Conservation (phyloP, 2,888 invertebrate species). For the Nysson spinosus region DNA sequence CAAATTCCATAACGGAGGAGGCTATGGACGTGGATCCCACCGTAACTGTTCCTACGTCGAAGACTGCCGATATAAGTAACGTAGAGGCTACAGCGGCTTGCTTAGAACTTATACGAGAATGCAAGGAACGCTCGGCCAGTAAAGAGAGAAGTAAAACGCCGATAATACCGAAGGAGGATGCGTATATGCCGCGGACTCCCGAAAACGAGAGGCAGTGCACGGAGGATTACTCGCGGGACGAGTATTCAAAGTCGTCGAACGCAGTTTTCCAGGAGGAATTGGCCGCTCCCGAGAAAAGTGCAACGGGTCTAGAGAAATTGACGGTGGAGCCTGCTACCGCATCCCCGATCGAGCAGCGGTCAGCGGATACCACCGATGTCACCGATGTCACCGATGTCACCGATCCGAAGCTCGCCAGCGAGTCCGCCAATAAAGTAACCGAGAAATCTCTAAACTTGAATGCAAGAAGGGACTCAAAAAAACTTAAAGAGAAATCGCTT, state of each 20-base stretch:
- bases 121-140: slow-evolving; percentile 73
- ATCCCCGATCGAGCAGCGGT: not conserved
- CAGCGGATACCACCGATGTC: too few species aligned
- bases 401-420: too few species aligned
- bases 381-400: too few species aligned
- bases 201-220: not conserved
- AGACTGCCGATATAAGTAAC: slow-evolving; percentile 59
- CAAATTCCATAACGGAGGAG: slow-evolving; percentile 69
- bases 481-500: slow-evolving; percentile 62
- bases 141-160: slow-evolving; percentile 75
- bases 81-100: slow-evolving; percentile 74
- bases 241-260: not conserved
- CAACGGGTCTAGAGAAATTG: too few species aligned
- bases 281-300: not conserved
- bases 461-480: slow-evolving; percentile 51
- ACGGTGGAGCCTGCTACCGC: too few species aligned
- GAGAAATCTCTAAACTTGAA: slow-evolving; percentile 45
- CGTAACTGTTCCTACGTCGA: slow-evolving; percentile 52
- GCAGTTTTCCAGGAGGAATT: not conserved
- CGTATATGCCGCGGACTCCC: too few species aligned
- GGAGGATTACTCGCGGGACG: not conserved
- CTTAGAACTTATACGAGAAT: slow-evolving; percentile 77
- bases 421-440: too few species aligned
- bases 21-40: slow-evolving; percentile 69
- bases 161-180: too few species aligned